phyloP scores from a whole-genome alignment of 2,797 vertebrate species.

The Silurus lanzhouensis region DNA sequence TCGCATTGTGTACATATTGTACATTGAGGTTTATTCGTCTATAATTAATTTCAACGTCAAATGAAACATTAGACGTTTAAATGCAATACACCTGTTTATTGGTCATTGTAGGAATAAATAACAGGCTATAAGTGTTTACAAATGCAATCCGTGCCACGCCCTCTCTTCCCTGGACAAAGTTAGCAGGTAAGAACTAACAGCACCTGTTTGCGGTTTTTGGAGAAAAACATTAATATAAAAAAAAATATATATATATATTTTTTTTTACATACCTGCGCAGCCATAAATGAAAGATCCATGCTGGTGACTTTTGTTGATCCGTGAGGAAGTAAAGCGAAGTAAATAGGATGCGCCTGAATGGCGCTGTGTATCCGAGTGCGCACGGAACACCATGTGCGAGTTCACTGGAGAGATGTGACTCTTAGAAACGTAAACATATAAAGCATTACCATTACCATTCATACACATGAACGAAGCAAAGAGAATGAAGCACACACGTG shows the following conservation, averaged over 20 bases:
- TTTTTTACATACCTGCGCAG: slow-evolving; percentile 85
- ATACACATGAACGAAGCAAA: background rate
- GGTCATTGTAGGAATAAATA: too few species aligned
- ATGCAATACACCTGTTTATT: background rate
- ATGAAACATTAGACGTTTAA: background rate
- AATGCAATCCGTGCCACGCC: background rate
- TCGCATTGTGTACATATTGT: background rate
- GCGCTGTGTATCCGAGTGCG: slow-evolving; percentile 51
- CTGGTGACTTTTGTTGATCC: slow-evolving; percentile 56
- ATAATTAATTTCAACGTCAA: too few species aligned
- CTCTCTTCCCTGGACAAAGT: background rate
- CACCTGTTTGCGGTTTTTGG: background rate
- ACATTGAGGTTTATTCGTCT: background rate
- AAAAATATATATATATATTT: too few species aligned
- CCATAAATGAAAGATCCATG: slow-evolving; percentile 98
- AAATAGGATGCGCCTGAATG: background rate
- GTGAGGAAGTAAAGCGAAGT: background rate
- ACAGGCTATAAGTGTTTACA: background rate
- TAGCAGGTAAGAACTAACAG: background rate
- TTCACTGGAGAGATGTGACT: background rate
- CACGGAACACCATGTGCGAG: slow-evolving; percentile 17
- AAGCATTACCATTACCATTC: background rate
- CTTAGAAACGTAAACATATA: background rate
- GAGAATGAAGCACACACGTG: slow-evolving; percentile 2
- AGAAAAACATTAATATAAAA: background rate